Conservation (phyloP, 2,113 vertebrate genomes). For the Clarias macrocephalus region DNA sequence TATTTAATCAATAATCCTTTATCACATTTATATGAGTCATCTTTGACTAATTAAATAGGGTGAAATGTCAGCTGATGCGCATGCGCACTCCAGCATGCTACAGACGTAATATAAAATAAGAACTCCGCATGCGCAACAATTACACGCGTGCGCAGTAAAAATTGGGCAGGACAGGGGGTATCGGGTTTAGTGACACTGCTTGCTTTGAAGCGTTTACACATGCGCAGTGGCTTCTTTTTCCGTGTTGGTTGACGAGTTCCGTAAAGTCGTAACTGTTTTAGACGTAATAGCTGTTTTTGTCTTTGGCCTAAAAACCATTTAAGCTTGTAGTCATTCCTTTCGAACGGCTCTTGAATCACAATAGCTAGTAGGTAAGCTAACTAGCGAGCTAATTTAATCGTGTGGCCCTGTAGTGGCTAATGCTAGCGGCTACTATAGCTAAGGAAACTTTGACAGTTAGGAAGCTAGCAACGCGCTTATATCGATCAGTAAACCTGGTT, state of each 20-base stretch:
- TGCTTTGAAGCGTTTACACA: background rate
- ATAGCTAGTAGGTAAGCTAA: background rate
- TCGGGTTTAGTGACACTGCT: background rate
- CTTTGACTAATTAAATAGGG: background rate
- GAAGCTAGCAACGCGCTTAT: background rate
- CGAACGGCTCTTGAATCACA: background rate
- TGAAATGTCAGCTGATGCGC: background rate
- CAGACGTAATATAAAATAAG: background rate
- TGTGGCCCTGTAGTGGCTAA: background rate
- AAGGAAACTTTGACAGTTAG: constrained; percentile 28
- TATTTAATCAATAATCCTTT: background rate
- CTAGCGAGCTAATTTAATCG: background rate
- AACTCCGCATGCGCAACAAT: background rate
- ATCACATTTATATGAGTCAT: background rate
- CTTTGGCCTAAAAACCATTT: background rate
- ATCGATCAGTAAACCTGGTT: background rate
- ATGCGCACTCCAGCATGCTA: background rate
- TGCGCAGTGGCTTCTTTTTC: constrained; percentile 6
- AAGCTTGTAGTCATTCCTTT: background rate
- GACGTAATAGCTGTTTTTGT: background rate
- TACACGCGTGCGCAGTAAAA: background rate
- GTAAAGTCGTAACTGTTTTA: background rate
- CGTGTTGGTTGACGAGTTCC: background rate
- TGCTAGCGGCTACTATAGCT: constrained; percentile 1
- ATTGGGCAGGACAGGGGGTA: constrained; percentile 2